Evolutionary conservation across 2,888 invertebrate genomes (phyloP).

Genomic region (Eurois occulta): DNA sequence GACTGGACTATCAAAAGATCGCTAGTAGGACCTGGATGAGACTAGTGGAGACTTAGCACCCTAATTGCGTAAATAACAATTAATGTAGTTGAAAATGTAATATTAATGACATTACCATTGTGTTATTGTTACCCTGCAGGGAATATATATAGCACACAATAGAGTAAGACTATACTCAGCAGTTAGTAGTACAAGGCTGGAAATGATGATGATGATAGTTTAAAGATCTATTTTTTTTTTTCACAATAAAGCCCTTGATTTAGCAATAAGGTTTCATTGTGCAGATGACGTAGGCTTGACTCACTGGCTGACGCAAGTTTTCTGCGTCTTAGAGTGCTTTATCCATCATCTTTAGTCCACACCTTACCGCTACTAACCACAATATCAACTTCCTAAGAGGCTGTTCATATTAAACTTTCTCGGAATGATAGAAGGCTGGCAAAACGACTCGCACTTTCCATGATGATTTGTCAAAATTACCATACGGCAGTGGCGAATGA

Average conservation of each 20-base stretch:
- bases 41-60: neutral
- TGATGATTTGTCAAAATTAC: neutral
- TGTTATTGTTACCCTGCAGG: neutral
- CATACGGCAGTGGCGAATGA: neutral
- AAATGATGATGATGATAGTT: neutral
- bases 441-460: neutral
- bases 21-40: neutral
- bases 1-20: neutral
- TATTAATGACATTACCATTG: neutral
- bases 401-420: slow-evolving; percentile 27
- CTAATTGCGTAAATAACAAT: neutral
- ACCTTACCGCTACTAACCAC: slow-evolving; percentile 2
- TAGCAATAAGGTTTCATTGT: neutral
- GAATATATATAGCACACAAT: too few species aligned
- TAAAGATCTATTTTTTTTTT: neutral
- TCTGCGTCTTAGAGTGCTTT: neutral
- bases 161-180: neutral
- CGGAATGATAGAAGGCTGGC: neutral
- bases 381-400: neutral
- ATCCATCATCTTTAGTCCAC: slow-evolving; percentile 21
- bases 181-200: neutral
- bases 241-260: slow-evolving; percentile 8
- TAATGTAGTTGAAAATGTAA: too few species aligned
- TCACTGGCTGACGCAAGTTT: slow-evolving; percentile 34
- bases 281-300: slow-evolving; percentile 17